phyloP scores from a whole-genome alignment of 2,113 vertebrate species.

The Sprattus sprattus region DNA sequence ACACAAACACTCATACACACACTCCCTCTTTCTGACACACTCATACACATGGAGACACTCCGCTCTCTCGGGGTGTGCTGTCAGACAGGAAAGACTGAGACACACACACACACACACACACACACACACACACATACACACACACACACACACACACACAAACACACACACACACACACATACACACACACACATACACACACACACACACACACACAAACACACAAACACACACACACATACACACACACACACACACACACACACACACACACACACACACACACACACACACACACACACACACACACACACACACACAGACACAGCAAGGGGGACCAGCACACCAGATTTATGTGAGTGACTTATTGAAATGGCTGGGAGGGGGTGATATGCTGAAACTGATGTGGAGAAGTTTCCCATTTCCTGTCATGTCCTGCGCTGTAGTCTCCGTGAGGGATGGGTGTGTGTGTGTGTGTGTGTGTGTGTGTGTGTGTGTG shows the following conservation, averaged over 20 bases:
- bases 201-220: slow-evolving; percentile 6
- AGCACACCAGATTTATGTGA: slow-evolving; percentile 37
- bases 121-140: neutral
- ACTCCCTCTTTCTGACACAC: no score
- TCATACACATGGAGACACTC: no score
- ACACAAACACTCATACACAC: neutral
- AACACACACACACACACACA: neutral
- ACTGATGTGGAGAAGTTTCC: slow-evolving; percentile 13
- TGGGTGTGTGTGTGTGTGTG: neutral
- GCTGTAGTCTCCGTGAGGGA: slow-evolving; percentile 24
- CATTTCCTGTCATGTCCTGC: slow-evolving; percentile 30
- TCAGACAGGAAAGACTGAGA: no score
- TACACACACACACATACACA: neutral
- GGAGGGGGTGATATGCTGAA: no score
- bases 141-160: neutral
- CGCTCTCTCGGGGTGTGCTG: no score
- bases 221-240: slow-evolving; percentile 7
- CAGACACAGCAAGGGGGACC: neutral
- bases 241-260: neutral
- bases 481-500: neutral
- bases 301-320: no score
- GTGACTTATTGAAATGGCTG: slow-evolving; percentile 39
- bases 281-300: no score
- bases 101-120: slow-evolving; percentile 13
- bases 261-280: neutral